phyloP scores from a whole-genome alignment of 2,797 vertebrate genomes.

The Erethizon dorsatum region DNA sequence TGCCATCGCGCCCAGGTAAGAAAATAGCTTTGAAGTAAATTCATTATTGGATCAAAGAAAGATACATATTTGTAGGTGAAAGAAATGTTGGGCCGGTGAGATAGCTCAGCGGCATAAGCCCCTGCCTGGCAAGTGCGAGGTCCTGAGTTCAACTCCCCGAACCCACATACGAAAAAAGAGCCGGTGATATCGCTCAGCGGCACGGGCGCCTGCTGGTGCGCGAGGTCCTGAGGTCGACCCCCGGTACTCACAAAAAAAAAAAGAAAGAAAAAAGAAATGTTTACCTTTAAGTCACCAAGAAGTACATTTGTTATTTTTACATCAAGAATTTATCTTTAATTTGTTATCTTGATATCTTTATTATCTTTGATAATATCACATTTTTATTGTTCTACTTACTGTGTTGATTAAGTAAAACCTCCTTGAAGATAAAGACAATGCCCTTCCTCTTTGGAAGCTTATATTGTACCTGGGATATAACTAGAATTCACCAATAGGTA shows the following conservation, averaged over 20 bases:
- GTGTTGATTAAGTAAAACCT: background rate
- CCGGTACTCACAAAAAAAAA: too few species aligned
- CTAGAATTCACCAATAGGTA: background rate
- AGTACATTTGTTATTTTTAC: background rate
- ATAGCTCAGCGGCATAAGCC: too few species aligned
- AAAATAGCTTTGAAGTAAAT: background rate
- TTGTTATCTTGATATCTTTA: background rate
- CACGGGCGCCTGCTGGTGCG: too few species aligned
- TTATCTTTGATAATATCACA: background rate
- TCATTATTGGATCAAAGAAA: background rate
- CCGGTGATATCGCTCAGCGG: too few species aligned
- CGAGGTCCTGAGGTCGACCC: too few species aligned
- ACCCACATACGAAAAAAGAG: too few species aligned
- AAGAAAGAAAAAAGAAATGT: background rate
- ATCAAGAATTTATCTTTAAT: background rate
- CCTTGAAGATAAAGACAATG: background rate
- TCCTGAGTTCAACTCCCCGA: too few species aligned
- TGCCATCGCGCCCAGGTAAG: background rate
- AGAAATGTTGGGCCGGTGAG: background rate
- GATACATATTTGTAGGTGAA: background rate
- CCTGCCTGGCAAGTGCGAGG: too few species aligned
- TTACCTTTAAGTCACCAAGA: background rate
- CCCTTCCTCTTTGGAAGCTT: background rate
- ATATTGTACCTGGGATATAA: background rate
- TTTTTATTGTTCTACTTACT: conserved; percentile 26